Percentiles rank a stretch among this genome's conserved stretches.
These are phyloP conservation scores for Montipora capricornis DNA, from an alignment of 64 coral and sea anemone species.

Conservation along the genomic window DNA sequence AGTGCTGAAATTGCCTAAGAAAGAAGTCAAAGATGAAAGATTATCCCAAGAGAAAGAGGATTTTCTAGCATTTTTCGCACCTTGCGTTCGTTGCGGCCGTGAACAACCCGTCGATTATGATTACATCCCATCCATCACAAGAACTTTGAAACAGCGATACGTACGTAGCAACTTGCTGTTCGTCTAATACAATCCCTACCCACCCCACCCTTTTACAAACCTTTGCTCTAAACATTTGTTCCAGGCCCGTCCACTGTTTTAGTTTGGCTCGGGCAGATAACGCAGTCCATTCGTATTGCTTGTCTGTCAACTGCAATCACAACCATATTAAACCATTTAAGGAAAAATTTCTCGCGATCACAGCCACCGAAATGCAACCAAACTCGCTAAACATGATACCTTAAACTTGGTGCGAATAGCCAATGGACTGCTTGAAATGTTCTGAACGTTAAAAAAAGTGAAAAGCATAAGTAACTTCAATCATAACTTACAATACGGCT, in stretches of 20 bases:
- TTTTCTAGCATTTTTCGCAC: no score
- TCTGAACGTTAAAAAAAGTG: constrained; percentile 19
- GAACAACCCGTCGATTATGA: no score
- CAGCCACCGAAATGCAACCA: no score
- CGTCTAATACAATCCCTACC: not conserved
- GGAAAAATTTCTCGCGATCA: no score
- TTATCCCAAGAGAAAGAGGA: no score
- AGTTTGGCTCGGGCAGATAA: constrained; percentile 69
- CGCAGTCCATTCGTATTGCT: constrained; percentile 88
- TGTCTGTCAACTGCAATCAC: constrained; percentile 74
- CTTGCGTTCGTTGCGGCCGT: no score
- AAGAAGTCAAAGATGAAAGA: no score
- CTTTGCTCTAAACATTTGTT: constrained; percentile 82
- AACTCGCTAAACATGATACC: not conserved
- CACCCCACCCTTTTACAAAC: constrained; percentile 6
- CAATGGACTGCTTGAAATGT: constrained; percentile 43
- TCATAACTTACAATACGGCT: no score
- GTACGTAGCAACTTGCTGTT: no score
- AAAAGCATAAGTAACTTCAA: not conserved
- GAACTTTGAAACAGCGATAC: no score
- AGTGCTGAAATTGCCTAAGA: no score
- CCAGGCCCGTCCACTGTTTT: constrained; percentile 81
- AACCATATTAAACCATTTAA: not conserved
- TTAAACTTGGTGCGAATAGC: constrained; percentile 50
- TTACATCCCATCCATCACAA: no score